Base-by-base conservation (phyloP, 1,140 invertebrate genomes). In the Trichonephila clavata region DNA sequence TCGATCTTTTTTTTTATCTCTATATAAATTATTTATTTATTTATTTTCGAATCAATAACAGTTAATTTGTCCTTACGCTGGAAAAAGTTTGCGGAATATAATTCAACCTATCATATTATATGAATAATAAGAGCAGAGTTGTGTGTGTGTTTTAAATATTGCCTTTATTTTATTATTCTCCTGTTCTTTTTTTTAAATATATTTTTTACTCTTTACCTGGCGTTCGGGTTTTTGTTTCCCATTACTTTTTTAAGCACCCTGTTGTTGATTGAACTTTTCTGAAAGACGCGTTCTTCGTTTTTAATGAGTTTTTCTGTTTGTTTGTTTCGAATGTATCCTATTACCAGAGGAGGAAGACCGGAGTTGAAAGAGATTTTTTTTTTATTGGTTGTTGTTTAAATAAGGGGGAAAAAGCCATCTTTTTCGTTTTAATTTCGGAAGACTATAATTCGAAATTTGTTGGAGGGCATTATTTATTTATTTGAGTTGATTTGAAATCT, bases 231-330 rank as follows among this genome's bases (percentile, higher is more conserved):
- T 63, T 50, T 43, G 77, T 88, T 88, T 88, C 32, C 86, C 39
- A 88, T 88, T 88, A 88, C 27, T 63, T 71, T 59, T 39, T 90
- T 60, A 80, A 39, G 57, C 50, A 20, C n/a, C 50, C 68, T 50
- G 32, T 71, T 86, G 90, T 80, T 92, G 90, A 92, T 84, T 92
- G 90, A 92, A 92, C 81, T 92, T 86, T 86, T 91, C 39, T 60
- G 80, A 83, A 63, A 92, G 81, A 39, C n/a, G 27, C 32, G 20
- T 32, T 39, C 63, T 57, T 32, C 61, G 27, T 32, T 86, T 92
- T 92, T 92, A 92, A 92, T 92, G 90, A 92, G 90, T 84, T 92
- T 83, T 92, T 86, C 50, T 61, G 57, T 91, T 91, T 91, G 39
- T 83, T 50, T 91, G 57, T 83, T 91, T 83, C 21, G 57, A 90